Evolutionary conservation across 2,888 invertebrate genomes (phyloP).

Genomic region (Autographa gamma): DNA sequence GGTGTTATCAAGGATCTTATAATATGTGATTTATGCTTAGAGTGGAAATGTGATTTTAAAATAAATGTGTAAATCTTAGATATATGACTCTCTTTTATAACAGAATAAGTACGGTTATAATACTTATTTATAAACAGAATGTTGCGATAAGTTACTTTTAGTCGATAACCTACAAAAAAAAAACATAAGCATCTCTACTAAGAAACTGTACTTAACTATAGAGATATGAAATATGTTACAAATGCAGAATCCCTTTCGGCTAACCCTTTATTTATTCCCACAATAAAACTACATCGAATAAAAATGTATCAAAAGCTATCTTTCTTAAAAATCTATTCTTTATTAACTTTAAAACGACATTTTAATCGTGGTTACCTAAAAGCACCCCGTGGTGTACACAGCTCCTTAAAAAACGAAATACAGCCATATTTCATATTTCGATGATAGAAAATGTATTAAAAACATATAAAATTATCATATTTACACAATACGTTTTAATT

Average conservation of each 20-base stretch:
- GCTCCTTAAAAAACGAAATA: slow-evolving; percentile 57
- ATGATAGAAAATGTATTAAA: slow-evolving; percentile 54
- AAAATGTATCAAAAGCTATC: slow-evolving; percentile 45
- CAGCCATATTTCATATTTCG: slow-evolving; percentile 54
- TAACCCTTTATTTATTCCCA: slow-evolving; percentile 13
- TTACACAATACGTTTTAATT: slow-evolving; percentile 70
- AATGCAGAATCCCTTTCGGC: neutral
- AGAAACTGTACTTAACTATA: too few species aligned
- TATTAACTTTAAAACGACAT: slow-evolving; percentile 26
- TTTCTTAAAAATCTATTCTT: slow-evolving; percentile 33
- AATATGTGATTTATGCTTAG: neutral
- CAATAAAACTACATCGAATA: slow-evolving; percentile 20
- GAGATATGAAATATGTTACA: neutral
- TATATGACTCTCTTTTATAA: too few species aligned
- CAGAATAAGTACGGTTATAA: too few species aligned
- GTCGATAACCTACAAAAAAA: too few species aligned
- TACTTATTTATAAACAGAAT: too few species aligned
- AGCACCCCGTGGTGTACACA: slow-evolving; percentile 54
- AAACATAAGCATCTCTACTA: too few species aligned
- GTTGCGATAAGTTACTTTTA: too few species aligned
- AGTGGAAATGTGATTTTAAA: neutral
- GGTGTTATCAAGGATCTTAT: neutral
- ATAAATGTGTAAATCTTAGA: neutral
- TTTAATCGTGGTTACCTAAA: slow-evolving; percentile 38
- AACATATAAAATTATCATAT: slow-evolving; percentile 73